Evolutionary conservation across 2,888 invertebrate genomes (phyloP), one percentile per base, ranked within the genome.

Genomic region (Oligia latruncula): DNA sequence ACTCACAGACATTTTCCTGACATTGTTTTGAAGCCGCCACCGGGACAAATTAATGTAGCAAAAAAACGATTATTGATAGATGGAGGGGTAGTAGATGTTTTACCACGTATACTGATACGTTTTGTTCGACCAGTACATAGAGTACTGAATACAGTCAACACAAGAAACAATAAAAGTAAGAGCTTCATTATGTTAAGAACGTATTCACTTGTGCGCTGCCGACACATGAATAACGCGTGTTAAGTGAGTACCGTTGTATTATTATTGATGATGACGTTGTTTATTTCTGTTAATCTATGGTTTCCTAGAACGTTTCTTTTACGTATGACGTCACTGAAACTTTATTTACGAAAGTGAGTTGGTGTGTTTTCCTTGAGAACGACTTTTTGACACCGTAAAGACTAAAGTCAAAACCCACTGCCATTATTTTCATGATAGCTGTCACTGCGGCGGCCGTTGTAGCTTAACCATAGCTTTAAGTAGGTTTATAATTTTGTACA

Each of bases 1-100:
- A 80, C 80, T 80, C 6, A 80, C 80, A 82, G 1, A 82, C 80
- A 80, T 40, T 0, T 49, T 64, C 80, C 82, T 1, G 80, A 82
- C 1, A 3, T 40, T 15, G 62, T 62, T 68, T 58, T 80, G 1
- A 1, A 1, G 23, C 15, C 67, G 4, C 82, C 82, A 58, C 80
- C 68, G 9, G 80, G 76, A 64, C 80, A 80, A 29, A 40, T 0
- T 11, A 82, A 29, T 40, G 76, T 29, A 2, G 0, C 3, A 11
- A 80, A 1, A 40, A 80, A 68, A 13, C 80, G 80, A 8, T 82
- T 6, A 9, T 17, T 6, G 6, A 75, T 3, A 6, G 58, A 80
- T 23, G 55, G 23, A 20, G 4, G 0, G 9, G 0, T 17, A 8
- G 4, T 0, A 60, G 11, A 0, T 29, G 1, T 9, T 49, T 23